These are phyloP conservation scores for Pteropus alecto DNA, from an alignment of 2,113 vertebrate genomes.

Conservation along the genomic window DNA sequence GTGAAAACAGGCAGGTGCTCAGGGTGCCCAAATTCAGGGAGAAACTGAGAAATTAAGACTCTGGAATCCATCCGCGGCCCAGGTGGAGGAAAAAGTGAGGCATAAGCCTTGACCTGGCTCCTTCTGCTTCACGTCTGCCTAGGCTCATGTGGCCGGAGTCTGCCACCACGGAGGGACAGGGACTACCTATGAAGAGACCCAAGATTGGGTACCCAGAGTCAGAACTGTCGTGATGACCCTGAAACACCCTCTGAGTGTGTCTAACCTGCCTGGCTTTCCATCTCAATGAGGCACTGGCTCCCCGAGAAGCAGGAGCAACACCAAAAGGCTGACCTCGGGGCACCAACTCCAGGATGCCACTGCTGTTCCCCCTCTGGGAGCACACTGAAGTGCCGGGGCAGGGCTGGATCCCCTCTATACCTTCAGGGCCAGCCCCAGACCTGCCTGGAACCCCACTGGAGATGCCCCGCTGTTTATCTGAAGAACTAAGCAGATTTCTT, in stretches of 20 bases:
- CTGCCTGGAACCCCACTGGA: neutral
- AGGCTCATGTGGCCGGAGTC: neutral
- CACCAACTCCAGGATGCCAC: neutral
- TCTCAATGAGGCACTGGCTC: neutral
- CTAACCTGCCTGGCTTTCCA: neutral
- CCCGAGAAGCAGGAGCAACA: neutral
- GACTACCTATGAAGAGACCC: neutral
- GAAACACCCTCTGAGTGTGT: neutral
- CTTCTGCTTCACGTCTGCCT: neutral
- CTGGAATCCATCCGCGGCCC: neutral
- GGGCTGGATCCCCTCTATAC: neutral
- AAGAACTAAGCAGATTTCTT: constrained; percentile 17
- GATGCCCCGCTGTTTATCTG: neutral
- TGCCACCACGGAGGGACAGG: neutral
- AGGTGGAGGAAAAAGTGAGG: neutral
- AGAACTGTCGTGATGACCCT: neutral
- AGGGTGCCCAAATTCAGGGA: neutral
- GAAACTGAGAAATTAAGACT: neutral
- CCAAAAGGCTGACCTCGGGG: neutral
- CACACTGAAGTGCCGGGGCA: neutral
- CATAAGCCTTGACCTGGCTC: neutral
- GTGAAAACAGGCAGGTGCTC: neutral
- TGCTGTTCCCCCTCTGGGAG: neutral
- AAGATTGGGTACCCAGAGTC: neutral
- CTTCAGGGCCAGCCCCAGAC: neutral